Base-by-base conservation (phyloP, 2,113 vertebrate species). In the Corythaeola cristata region DNA sequence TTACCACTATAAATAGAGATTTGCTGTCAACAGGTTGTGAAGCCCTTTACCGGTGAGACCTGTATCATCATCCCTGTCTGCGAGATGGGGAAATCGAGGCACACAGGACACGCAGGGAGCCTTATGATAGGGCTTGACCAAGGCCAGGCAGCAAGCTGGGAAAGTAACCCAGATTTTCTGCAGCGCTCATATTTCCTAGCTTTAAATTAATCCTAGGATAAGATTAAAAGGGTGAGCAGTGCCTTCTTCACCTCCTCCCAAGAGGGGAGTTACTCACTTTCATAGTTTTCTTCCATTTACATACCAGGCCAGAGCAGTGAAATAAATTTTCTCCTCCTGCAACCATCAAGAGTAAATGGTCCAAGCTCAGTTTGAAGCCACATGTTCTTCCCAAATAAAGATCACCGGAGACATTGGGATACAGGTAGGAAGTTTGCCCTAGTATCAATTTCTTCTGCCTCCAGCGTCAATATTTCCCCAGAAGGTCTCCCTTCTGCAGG, bases 111-210 rank as follows among this genome's bases (percentile, higher is more conserved):
- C 2, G 2, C 41, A 68, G n/a, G 56, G 21, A 81, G 21, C 18
- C 0, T 0, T 62, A 32, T 1, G 1, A 67, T 7, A 15, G 45
- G 56, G 39, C 23, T 71, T 41, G 62, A 53, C 49, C 49, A 28
- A 33, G 49, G 49, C 20, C 72, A 80, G 28, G 12, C 24, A 60
- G 59, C 49, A 89, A 84, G 53, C 22, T 2, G 3, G 18, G 72
- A 64, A 66, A 4, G 6, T 16, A 72, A 76, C 22, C 11, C 35
- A 22, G 19, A 14, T 78, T 95, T 92, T 79, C 53, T 72, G 26
- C 72, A 90, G 67, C 3, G 3, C 9, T 84, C 33, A 27, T 68
- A 15, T 80, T 93, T 72, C 58, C 41, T 15, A 26, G 22, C 44
- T 76, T 68, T 80, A 88, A 90, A 86, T 72, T 56, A 77, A 85